Base-by-base conservation (phyloP, 2,888 invertebrate genomes). In the Pardosa pseudoannulata region DNA sequence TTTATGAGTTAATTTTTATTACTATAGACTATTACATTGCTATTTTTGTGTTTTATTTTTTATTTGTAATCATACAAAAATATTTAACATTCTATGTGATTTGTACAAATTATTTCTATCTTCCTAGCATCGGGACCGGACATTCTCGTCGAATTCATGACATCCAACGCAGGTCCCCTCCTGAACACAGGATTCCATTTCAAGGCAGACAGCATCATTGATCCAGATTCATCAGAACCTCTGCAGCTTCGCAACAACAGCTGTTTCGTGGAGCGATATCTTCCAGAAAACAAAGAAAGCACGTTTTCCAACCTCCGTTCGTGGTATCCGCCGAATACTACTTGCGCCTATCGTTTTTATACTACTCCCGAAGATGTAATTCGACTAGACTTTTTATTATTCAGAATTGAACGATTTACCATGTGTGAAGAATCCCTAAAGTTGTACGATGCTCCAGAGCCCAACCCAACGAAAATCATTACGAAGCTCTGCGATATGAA, bases 151-250 rank as follows among this genome's bases (percentile, higher is more conserved):
- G 90, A 90, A 70, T 91, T 91, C 79, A 89, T 90, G 6, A 90
- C 90, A 19, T 91, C 91, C 5, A 88, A 90, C 13, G 90, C 91
- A 16, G 91, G 91, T 62, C 97, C 97, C 0, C 93, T 97, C 27
- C 93, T 97, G 72, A 97, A 97, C 91, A 97, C 97, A 0, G 97
- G 97, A 5, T 97, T 97, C 91, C 97, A 97, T 92, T 97, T 97
- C 93, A 97, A 97, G 79, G 88, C 89, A 5, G 89, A 89, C 36
- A 89, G 85, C 28, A 87, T 89, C 41, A 85, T 88, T 13, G 89
- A 88, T 65, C 79, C 82, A 2, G 88, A 81, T 16, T 78, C 85
- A 13, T 86, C 89, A 19, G 83, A 89, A 27, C 82, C 89, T n/a
- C 85, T 89, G 2, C 86, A 89, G 73, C 85, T 89, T 32, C 73